Evolutionary conservation across 2,888 invertebrate genomes (phyloP), one percentile per base, ranked within the genome.

Genomic region (Spilarctia lutea): DNA sequence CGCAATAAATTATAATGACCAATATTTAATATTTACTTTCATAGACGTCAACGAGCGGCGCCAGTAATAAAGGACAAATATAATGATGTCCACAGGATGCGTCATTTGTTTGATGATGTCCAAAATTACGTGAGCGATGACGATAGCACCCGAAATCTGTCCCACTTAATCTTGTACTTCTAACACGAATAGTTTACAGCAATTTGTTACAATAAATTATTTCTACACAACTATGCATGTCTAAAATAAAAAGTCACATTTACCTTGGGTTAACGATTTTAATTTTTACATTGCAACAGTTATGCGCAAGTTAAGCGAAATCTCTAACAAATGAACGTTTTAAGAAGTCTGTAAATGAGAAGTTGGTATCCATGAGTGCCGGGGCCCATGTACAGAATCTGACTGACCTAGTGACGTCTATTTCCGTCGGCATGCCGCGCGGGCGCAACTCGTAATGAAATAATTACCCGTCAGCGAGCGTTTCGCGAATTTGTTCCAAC

Each of bases 391-490:
- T 65, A 52, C 56, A 82, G 56, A 27, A 72, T 80, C 68, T 76
- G 74, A 77, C 76, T 77, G 78, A 79, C 77, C 78, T 71, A 81
- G 77, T 76, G 67, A 75, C 71, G 75, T 76, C 83, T 83, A 85
- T 85, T 85, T 86, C 78, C 75, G 78, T 80, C 81, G 65, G 60
- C 75, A 69, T 20, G 24, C 73, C 66, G 18, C 68, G 60, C 77
- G 39, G 45, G 65, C 74, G 71, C 76, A 60, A 33, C 65, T 82
- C 83, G 79, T 83, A 81, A 86, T 86, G 79, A 86, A 86, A 86
- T 85, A 81, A 86, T 83, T 80, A 79, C 76, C 78, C 78, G 74
- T 75, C 78, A 73, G 56, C 75, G 56, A 79, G 75, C 73, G 78
- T 78, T 79, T 82, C 77, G 71, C 79, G 73, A 82, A 85, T 84